Conservation (phyloP, 2,113 vertebrate genomes). For the Salvelinus alpinus region DNA sequence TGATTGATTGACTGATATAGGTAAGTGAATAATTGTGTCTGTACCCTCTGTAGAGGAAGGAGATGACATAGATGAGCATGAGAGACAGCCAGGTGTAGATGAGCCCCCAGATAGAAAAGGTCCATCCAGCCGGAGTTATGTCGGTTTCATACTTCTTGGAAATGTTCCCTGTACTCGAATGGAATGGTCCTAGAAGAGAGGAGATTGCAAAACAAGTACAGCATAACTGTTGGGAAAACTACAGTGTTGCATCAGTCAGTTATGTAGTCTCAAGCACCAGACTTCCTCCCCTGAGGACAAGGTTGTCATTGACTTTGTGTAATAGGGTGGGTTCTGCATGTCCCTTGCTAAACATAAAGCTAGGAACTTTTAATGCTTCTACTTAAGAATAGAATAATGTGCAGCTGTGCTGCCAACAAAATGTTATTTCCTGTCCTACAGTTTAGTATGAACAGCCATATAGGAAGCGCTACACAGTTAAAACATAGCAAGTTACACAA, state of each 20-base stretch:
- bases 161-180: conserved; percentile 21
- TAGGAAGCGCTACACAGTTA: no score
- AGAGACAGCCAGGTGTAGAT: conserved; percentile 1
- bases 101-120: conserved; percentile 43
- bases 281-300: not conserved
- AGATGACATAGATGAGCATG: not conserved
- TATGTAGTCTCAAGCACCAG: not conserved
- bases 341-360: no score
- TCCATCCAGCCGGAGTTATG: conserved; percentile 40
- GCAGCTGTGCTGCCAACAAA: not conserved
- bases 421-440: no score
- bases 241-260: not conserved
- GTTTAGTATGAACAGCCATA: no score
- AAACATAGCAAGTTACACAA: no score
- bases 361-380: not conserved
- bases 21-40: not conserved
- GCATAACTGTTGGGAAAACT: not conserved
- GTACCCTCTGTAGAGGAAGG: not conserved
- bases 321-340: no score
- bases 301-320: no score
- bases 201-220: not conserved
- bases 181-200: conserved; percentile 25
- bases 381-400: not conserved
- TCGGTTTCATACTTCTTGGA: conserved; percentile 24
- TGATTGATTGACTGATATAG: not conserved